phyloP scores from a whole-genome alignment of 2,888 invertebrate species.

The Polydrusus tereticollis region DNA sequence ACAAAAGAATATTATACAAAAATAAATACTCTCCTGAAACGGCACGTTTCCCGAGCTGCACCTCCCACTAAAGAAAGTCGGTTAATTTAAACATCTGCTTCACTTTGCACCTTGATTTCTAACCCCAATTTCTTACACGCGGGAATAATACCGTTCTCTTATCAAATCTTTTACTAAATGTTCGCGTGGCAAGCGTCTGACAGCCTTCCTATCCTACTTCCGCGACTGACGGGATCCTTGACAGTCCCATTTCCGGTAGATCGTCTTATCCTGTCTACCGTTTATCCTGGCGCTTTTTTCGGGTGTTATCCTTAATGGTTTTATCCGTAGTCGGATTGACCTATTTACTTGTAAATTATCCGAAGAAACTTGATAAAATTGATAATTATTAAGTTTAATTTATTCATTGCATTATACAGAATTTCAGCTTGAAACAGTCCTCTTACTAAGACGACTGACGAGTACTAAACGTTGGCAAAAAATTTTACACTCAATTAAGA shows the following conservation, averaged over 20 bases:
- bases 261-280: slow-evolving; percentile 58
- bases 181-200: slow-evolving; percentile 59
- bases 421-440: too few species aligned
- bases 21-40: too few species aligned
- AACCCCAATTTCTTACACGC: slow-evolving; percentile 38
- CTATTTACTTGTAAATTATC: not conserved
- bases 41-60: not conserved
- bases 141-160: slow-evolving; percentile 48
- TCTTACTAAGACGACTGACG: too few species aligned
- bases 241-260: slow-evolving; percentile 63
- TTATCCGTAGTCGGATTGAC: not conserved
- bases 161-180: slow-evolving; percentile 56
- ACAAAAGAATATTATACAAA: too few species aligned
- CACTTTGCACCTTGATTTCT: slow-evolving; percentile 44
- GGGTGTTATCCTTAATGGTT: slow-evolving; percentile 27
- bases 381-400: too few species aligned
- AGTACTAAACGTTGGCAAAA: too few species aligned
- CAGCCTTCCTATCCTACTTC: slow-evolving; percentile 61
- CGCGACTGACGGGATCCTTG: slow-evolving; percentile 56
- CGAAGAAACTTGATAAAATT: not conserved
- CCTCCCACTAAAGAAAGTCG: slow-evolving; percentile 34
- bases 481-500: too few species aligned
- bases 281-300: slow-evolving; percentile 49
- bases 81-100: slow-evolving; percentile 50
- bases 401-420: too few species aligned